phyloP scores from a whole-genome alignment of 2,797 vertebrate genomes.

The Alcedo quadribrachys region DNA sequence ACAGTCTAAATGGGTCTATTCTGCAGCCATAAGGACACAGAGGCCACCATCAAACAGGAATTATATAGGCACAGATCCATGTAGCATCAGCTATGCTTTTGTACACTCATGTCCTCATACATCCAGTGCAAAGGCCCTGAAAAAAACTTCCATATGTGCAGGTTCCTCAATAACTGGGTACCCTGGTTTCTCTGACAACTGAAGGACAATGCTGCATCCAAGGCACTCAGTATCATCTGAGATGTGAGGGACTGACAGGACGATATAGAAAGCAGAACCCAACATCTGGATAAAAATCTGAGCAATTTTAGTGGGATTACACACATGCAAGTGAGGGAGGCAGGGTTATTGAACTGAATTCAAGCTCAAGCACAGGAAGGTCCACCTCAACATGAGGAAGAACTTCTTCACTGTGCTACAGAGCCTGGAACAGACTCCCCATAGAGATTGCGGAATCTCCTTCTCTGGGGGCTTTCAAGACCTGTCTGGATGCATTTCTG shows the following conservation, averaged over 20 bases:
- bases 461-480: too few species aligned
- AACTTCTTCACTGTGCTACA: too few species aligned
- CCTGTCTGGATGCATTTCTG: too few species aligned
- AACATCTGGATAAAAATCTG: not conserved
- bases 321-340: not conserved
- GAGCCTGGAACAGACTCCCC: too few species aligned
- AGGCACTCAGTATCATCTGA: not conserved
- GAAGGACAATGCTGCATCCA: not conserved
- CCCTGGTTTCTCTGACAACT: not conserved
- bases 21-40: not conserved
- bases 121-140: not conserved
- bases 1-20: not conserved
- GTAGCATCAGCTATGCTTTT: not conserved
- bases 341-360: not conserved
- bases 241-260: not conserved
- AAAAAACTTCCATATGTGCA: not conserved
- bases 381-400: too few species aligned
- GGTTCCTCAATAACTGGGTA: not conserved
- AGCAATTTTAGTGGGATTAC: not conserved
- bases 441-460: too few species aligned
- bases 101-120: rapidly evolving
- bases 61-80: not conserved
- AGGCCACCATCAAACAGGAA: not conserved
- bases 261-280: not conserved
- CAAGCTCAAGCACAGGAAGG: too few species aligned